A percentile compares a stretch with the other conserved stretches of the same genome.
These are phyloP conservation scores for Oscheius onirici DNA, from an alignment of 2,888 invertebrate genomes.

Conservation along the genomic window DNA sequence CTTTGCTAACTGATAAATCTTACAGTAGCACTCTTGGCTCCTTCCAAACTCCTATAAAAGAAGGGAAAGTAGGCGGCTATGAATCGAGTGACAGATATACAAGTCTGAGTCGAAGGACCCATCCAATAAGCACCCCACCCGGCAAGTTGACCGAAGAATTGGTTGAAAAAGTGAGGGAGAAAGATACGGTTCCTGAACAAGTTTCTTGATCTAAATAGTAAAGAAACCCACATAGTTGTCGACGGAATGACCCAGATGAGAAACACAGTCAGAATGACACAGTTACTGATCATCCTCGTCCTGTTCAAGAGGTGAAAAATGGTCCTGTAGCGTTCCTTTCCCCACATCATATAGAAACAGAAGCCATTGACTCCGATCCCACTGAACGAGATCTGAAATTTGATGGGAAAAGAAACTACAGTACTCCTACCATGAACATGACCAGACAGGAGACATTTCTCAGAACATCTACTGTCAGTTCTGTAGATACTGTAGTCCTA, in stretches of 20 bases:
- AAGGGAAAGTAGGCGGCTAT: slow-evolving; percentile 19
- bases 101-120: slow-evolving; percentile 22
- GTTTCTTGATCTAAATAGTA: neutral
- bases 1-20: neutral
- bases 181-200: neutral
- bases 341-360: slow-evolving; percentile 11
- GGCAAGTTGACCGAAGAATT: slow-evolving; percentile 19
- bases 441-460: neutral
- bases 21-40: neutral
- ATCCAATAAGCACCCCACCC: slow-evolving; percentile 28
- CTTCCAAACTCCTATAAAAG: slow-evolving; percentile 8
- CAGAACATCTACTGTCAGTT: no score
- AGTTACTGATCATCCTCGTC: neutral
- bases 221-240: neutral
- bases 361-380: slow-evolving; percentile 2
- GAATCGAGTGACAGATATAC: slow-evolving; percentile 13
- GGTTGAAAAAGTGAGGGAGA: slow-evolving; percentile 19
- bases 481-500: no score
- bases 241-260: slow-evolving; percentile 13
- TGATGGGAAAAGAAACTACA: neutral
- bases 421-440: neutral
- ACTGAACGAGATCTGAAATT: slow-evolving; percentile 1
- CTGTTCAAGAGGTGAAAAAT: slow-evolving; percentile 11
- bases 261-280: slow-evolving; percentile 4
- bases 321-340: neutral